Percentiles rank a stretch among this genome's conserved stretches.
Evolutionary conservation across 2,113 vertebrate genomes (phyloP).

Genomic region (Columba janthina): DNA sequence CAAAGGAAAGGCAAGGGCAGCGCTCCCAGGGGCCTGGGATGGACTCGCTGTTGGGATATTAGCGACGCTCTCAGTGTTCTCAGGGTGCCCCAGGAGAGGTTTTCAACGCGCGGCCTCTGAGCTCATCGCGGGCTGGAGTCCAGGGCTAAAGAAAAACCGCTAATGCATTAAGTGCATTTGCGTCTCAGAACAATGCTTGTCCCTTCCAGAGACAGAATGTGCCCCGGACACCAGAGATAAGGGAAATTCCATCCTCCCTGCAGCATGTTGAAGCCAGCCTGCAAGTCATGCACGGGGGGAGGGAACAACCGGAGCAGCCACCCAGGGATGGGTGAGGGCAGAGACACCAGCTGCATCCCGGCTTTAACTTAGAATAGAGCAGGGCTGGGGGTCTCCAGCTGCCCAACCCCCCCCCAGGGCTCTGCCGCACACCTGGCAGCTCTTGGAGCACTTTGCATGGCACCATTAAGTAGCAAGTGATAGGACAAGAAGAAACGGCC

Average conservation of each 20-base stretch:
- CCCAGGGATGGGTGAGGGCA: rapidly evolving
- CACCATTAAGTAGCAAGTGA: background rate
- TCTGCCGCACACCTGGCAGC: background rate
- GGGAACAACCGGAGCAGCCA: background rate
- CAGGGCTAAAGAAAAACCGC: background rate
- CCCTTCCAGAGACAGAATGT: background rate
- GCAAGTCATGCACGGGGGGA: background rate
- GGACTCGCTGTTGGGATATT: background rate
- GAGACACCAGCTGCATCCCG: background rate
- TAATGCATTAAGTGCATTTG: background rate
- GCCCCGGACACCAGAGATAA: background rate
- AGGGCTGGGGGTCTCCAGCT: rapidly evolving
- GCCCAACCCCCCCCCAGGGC: background rate
- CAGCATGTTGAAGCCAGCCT: background rate
- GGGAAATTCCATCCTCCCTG: background rate
- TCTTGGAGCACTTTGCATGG: rapidly evolving
- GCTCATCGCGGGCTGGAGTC: background rate
- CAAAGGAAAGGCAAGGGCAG: background rate
- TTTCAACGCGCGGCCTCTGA: background rate
- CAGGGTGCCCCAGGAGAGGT: background rate
- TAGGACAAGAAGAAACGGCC: too few relatives aligned
- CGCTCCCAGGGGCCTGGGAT: background rate
- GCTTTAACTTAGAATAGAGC: background rate
- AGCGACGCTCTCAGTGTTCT: background rate
- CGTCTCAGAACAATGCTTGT: background rate